phyloP scores from a whole-genome alignment of 2,797 vertebrate genomes.

The Pseudochirops corinnae region DNA sequence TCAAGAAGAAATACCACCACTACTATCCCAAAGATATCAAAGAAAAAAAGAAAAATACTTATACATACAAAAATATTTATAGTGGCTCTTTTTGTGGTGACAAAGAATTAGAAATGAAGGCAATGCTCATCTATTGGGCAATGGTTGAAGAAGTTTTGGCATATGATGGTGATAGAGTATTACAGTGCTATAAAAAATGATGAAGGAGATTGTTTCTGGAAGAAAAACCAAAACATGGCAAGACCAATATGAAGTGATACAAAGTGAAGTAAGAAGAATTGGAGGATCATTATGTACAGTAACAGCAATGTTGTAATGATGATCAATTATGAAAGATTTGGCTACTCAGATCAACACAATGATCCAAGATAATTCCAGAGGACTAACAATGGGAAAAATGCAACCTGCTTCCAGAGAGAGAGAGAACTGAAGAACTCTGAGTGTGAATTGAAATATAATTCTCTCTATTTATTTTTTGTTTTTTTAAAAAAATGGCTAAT shows the following conservation, averaged over 20 bases:
- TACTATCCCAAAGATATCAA: not conserved
- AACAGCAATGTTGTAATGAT: not conserved
- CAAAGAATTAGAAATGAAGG: not conserved
- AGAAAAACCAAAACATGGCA: not conserved
- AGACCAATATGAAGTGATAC: not conserved
- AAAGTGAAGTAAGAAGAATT: not conserved
- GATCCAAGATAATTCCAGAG: not conserved
- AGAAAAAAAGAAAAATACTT: no score
- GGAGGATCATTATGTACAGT: not conserved
- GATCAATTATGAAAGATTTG: not conserved
- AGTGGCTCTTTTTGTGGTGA: not conserved
- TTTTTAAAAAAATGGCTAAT: not conserved
- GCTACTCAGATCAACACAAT: not conserved
- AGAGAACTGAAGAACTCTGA: not conserved
- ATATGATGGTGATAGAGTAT: not conserved
- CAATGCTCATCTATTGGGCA: not conserved
- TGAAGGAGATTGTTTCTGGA: not conserved
- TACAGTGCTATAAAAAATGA: not conserved
- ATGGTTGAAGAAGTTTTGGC: not conserved
- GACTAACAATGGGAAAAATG: not conserved
- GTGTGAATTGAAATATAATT: not conserved
- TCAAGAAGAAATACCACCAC: not conserved
- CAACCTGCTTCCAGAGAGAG: not conserved
- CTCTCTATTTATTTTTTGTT: not conserved
- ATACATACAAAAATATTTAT: not conserved